These are phyloP conservation scores for Drosophila nasuta DNA, from an alignment of 1,140 invertebrate species.

Conservation along the genomic window DNA sequence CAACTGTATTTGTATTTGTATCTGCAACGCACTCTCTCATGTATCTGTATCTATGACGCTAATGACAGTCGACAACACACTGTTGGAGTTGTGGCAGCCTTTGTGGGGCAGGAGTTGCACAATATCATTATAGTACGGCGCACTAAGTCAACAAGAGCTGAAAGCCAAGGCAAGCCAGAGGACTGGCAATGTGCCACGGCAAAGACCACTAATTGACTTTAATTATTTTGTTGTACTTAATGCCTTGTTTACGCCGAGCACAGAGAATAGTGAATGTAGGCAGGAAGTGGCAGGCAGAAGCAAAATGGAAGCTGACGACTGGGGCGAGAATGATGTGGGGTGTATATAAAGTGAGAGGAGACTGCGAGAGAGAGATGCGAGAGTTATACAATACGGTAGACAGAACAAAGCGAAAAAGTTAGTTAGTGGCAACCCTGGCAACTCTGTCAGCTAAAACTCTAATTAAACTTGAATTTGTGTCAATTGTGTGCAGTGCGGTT, in stretches of 20 bases:
- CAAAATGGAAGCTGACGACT: conserved; percentile 24
- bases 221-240: conserved; percentile 83
- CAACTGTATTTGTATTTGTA: conserved; percentile 12
- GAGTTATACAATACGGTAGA: no score
- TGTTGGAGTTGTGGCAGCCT: neutral
- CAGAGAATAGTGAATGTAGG: conserved; percentile 4
- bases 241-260: conserved; percentile 69
- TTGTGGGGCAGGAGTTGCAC: conserved; percentile 9
- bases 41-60: conserved; percentile 35
- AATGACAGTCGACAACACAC: conserved; percentile 41
- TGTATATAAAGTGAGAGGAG: neutral
- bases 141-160: conserved; percentile 64
- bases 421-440: conserved; percentile 36
- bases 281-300: neutral
- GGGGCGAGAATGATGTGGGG: conserved; percentile 8
- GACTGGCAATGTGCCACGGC: conserved; percentile 53
- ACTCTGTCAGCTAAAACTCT: conserved; percentile 39
- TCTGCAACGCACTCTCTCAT: neutral
- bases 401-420: conserved; percentile 32
- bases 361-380: neutral
- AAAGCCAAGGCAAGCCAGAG: conserved; percentile 35
- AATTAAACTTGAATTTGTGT: conserved; percentile 80
- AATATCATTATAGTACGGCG: conserved; percentile 60
- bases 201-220: conserved; percentile 80
- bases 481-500: conserved; percentile 48